These are phyloP conservation scores for Caloenas nicobarica DNA, from an alignment of 2,113 vertebrate species.

Conservation along the genomic window DNA sequence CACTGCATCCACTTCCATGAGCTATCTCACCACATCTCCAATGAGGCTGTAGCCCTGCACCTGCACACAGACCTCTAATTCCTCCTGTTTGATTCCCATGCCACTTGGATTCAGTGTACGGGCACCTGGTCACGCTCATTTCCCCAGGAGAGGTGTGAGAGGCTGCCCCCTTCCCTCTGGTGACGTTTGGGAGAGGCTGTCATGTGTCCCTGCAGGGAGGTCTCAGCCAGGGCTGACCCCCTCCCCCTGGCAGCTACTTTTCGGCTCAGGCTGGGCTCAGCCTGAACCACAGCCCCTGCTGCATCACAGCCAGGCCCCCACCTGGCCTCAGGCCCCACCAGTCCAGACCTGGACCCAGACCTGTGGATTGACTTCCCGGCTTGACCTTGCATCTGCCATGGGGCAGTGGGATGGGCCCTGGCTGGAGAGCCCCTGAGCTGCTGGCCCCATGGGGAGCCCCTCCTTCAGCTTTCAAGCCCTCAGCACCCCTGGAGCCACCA, in stretches of 20 bases:
- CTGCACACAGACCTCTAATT: no score
- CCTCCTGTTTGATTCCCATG: no score
- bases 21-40: background rate
- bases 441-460: fast-evolving
- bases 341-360: background rate
- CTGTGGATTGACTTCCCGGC: background rate
- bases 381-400: background rate
- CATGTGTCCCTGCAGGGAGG: background rate
- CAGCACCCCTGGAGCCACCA: background rate
- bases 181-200: background rate
- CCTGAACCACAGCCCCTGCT: background rate
- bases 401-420: fast-evolving
- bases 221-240: background rate
- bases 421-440: background rate
- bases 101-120: background rate
- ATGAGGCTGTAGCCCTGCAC: background rate
- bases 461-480: background rate
- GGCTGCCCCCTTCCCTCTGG: background rate
- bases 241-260: background rate
- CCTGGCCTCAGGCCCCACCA: background rate
- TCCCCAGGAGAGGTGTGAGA: background rate
- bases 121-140: background rate
- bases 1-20: background rate
- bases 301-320: no score
- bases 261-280: background rate